Conservation (phyloP, 2,113 vertebrate genomes). For the Triplophysa rosa region DNA sequence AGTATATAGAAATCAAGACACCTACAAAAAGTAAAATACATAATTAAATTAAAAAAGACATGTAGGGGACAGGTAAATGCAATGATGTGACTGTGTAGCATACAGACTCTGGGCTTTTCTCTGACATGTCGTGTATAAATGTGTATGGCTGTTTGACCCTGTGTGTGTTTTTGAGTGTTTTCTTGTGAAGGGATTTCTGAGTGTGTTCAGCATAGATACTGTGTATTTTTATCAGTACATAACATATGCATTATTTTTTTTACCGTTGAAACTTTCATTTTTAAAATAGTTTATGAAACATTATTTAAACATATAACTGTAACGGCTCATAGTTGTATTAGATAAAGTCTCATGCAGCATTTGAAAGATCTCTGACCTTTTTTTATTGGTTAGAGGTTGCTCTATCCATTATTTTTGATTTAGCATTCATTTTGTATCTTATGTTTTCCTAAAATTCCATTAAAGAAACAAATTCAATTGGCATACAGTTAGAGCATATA, state of each 20-base stretch:
- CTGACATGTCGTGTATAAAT: neutral
- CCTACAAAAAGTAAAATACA: neutral
- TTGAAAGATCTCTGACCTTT: neutral
- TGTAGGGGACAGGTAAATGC: neutral
- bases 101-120: neutral
- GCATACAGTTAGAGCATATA: no score
- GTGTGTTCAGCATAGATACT: neutral
- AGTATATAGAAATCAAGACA: neutral
- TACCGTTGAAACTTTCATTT: neutral
- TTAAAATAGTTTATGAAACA: neutral
- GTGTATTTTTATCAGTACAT: neutral
- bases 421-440: no score
- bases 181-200: neutral
- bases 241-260: neutral
- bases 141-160: slow-evolving; percentile 18
- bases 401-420: no score
- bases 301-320: no score
- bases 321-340: no score
- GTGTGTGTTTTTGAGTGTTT: neutral
- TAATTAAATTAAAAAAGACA: neutral
- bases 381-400: neutral
- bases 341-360: neutral
- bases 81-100: neutral
- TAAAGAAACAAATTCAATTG: no score
- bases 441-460: no score